These are phyloP conservation scores for Colistium nudipinnis DNA, from an alignment of 2,113 vertebrate genomes.

Conservation along the genomic window DNA sequence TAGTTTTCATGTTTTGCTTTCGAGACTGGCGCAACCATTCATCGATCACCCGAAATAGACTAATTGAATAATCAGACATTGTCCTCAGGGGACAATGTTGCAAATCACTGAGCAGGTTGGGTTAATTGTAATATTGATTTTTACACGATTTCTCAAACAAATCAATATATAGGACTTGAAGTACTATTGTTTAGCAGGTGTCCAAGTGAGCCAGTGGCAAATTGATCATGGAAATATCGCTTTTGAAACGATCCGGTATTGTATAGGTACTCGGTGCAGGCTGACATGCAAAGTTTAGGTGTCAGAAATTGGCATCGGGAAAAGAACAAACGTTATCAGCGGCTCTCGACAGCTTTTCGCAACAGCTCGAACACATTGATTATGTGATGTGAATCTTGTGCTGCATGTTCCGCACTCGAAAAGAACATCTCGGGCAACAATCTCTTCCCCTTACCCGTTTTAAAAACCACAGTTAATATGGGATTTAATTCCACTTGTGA, in stretches of 20 bases:
- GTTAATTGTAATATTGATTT: neutral
- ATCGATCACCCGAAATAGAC: neutral
- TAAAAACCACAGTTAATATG: constrained; percentile 12
- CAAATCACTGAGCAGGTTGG: neutral
- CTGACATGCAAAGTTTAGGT: too few species aligned
- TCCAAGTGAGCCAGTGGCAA: too few species aligned
- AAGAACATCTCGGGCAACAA: neutral
- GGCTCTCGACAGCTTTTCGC: neutral
- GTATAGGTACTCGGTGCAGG: too few species aligned
- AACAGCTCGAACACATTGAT: neutral
- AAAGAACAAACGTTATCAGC: too few species aligned
- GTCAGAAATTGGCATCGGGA: too few species aligned
- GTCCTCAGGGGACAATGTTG: neutral
- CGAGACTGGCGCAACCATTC: neutral
- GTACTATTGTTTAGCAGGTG: too few species aligned
- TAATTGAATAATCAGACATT: neutral
- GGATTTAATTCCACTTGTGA: constrained; percentile 20
- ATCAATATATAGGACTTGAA: neutral
- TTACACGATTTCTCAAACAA: neutral
- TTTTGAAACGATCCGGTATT: too few species aligned
- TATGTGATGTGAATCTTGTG: neutral
- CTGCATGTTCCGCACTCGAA: constrained; percentile 16
- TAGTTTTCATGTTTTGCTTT: neutral
- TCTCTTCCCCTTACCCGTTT: constrained; percentile 26
- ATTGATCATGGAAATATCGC: too few species aligned